Conservation (phyloP, 2,797 vertebrate genomes). For the Nannoperca obscura region DNA sequence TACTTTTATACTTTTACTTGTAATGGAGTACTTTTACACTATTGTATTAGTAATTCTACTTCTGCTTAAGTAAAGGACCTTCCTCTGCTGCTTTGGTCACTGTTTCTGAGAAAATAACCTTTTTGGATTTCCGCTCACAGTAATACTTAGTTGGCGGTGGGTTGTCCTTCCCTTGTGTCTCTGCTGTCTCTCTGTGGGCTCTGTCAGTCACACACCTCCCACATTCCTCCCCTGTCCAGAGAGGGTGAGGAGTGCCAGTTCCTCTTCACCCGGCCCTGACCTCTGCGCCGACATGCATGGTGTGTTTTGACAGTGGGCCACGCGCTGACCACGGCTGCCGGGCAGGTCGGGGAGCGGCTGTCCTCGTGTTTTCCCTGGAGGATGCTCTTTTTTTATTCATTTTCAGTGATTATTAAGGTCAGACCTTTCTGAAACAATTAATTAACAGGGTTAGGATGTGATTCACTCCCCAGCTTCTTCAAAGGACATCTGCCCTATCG, state of each 20-base stretch:
- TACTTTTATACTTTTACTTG: not conserved
- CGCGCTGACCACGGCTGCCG: constrained; percentile 58
- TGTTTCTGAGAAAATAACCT: constrained; percentile 50
- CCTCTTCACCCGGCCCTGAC: constrained; percentile 75
- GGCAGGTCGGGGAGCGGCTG: constrained; percentile 51
- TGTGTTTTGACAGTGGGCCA: constrained; percentile 74
- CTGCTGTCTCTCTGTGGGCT: constrained; percentile 62
- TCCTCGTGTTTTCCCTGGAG: constrained; percentile 59
- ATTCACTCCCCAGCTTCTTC: constrained; percentile 36
- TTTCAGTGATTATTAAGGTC: constrained; percentile 60
- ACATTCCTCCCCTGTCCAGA: constrained; percentile 55
- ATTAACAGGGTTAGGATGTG: constrained; percentile 33
- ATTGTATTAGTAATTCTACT: constrained; percentile 9
- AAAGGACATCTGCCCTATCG: not conserved
- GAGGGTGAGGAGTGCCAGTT: constrained; percentile 74
- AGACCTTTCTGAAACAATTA: constrained; percentile 34
- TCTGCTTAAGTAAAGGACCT: not conserved
- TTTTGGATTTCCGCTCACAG: constrained; percentile 60
- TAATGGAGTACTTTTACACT: not conserved
- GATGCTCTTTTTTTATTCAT: constrained; percentile 23
- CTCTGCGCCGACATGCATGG: constrained; percentile 52
- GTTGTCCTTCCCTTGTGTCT: constrained; percentile 34
- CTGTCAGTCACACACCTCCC: constrained; percentile 64
- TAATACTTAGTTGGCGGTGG: constrained; percentile 40
- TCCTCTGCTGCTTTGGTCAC: constrained; percentile 10